A percentile compares a stretch with the other conserved stretches of the same genome.
These are phyloP conservation scores for Diprion similis DNA, from an alignment of 1,140 invertebrate species.

Conservation along the genomic window DNA sequence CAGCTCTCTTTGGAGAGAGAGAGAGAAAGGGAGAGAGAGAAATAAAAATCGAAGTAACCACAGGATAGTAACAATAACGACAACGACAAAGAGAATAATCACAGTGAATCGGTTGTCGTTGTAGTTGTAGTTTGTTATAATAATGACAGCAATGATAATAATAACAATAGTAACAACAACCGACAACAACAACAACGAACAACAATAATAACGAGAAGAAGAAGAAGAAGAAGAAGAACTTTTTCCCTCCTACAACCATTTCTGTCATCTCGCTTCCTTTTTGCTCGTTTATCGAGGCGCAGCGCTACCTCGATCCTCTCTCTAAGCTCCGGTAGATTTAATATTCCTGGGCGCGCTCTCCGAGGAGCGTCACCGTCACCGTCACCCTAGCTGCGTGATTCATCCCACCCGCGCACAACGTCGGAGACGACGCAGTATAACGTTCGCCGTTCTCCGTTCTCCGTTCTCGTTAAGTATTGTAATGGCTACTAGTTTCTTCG, in stretches of 20 bases:
- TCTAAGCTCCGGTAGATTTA: slow-evolving; percentile 35
- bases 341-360: slow-evolving; percentile 42
- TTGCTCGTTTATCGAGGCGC: neutral
- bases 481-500: slow-evolving; percentile 33
- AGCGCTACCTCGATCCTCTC: neutral
- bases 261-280: slow-evolving; percentile 17
- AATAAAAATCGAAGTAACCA: too few relatives aligned
- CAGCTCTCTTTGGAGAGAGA: slow-evolving; percentile 13
- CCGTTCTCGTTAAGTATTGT: slow-evolving; percentile 53
- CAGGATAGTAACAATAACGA: too few relatives aligned
- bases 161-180: neutral
- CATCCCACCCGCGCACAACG: slow-evolving; percentile 50
- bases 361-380: slow-evolving; percentile 29
- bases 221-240: neutral
- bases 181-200: neutral
- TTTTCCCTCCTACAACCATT: slow-evolving; percentile 12
- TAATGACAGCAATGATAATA: neutral
- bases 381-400: slow-evolving; percentile 34
- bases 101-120: too few relatives aligned
- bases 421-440: slow-evolving; percentile 23
- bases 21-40: neutral
- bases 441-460: slow-evolving; percentile 33
- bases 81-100: too few relatives aligned
- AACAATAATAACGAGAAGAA: neutral
- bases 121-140: neutral